These are phyloP conservation scores for Helicolenus hilgendorfi DNA, from an alignment of 2,797 vertebrate species.

Conservation along the genomic window DNA sequence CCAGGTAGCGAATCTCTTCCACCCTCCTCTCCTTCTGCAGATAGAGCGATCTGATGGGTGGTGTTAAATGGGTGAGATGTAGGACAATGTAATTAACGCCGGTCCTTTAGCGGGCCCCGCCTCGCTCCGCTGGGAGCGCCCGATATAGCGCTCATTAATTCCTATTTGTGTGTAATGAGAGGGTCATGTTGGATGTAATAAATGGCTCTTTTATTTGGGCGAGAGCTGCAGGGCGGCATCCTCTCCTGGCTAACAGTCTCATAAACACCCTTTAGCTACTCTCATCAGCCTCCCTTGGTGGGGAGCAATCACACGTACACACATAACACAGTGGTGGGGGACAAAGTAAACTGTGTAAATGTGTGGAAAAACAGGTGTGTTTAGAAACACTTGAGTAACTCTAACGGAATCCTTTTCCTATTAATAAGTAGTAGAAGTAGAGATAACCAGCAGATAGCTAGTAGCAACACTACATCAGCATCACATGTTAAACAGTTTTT, in stretches of 20 bases:
- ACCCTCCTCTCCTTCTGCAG: conserved; percentile 39
- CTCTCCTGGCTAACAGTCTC: conserved; percentile 83
- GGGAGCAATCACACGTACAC: conserved; percentile 54
- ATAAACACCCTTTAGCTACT: conserved; percentile 86
- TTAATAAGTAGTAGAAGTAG: neutral
- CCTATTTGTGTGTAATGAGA: conserved; percentile 91
- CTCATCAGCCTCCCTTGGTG: conserved; percentile 79
- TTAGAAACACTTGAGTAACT: conserved; percentile 15
- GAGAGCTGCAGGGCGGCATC: conserved; percentile 85
- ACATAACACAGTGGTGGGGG: neutral
- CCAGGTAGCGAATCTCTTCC: conserved; percentile 16
- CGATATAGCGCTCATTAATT: conserved; percentile 90
- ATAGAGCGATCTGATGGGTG: conserved; percentile 75
- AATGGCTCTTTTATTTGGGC: conserved; percentile 90
- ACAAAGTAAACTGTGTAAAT: conserved; percentile 6
- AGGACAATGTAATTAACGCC: conserved; percentile 89
- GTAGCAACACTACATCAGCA: neutral
- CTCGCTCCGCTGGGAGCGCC: conserved; percentile 83
- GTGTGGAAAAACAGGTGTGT: conserved; percentile 24
- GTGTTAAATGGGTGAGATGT: conserved; percentile 87
- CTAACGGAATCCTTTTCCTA: neutral
- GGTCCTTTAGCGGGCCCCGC: conserved; percentile 82
- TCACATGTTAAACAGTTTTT: neutral
- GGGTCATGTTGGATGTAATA: conserved; percentile 90
- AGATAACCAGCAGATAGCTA: neutral